A percentile compares a stretch with the other conserved stretches of the same genome.
Evolutionary conservation across 1,140 invertebrate genomes (phyloP).

Genomic region (Calephelis nemesis): DNA sequence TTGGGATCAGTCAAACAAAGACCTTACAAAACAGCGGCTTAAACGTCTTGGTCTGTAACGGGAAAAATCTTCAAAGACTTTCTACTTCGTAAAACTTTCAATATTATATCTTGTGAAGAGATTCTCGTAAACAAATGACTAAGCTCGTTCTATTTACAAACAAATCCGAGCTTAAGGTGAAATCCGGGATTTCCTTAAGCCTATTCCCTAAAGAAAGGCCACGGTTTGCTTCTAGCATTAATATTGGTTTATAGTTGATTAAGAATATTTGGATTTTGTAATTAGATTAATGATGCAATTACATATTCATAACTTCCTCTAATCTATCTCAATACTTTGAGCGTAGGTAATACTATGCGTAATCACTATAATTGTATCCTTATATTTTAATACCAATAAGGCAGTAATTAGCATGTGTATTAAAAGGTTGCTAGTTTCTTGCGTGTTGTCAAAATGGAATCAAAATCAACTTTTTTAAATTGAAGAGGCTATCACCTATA

Average conservation of each 20-base stretch:
- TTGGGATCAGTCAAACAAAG: too few relatives aligned
- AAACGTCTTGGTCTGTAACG: not conserved
- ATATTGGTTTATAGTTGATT: slow-evolving; percentile 12
- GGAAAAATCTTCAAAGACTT: slow-evolving; percentile 1
- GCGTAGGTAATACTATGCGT: not conserved
- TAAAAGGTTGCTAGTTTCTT: too few relatives aligned
- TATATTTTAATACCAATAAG: not conserved
- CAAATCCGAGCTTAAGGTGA: slow-evolving; percentile 13
- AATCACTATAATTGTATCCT: not conserved
- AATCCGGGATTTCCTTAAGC: slow-evolving; percentile 2
- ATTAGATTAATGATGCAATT: not conserved
- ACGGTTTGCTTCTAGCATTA: slow-evolving; percentile 7
- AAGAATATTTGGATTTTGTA: not conserved
- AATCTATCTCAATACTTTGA: not conserved
- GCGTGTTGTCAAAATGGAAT: too few relatives aligned
- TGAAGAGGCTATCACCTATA: too few relatives aligned
- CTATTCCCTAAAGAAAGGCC: not conserved
- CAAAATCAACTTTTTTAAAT: too few relatives aligned
- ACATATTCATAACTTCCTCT: not conserved
- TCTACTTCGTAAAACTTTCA: slow-evolving; percentile 8
- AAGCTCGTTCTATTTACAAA: slow-evolving; percentile 6
- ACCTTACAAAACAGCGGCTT: not conserved
- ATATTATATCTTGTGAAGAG: not conserved
- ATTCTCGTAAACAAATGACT: slow-evolving; percentile 12
- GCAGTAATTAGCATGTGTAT: too few relatives aligned